These are phyloP conservation scores for Arothron firmamentum DNA, from an alignment of 2,113 vertebrate species.

Conservation along the genomic window DNA sequence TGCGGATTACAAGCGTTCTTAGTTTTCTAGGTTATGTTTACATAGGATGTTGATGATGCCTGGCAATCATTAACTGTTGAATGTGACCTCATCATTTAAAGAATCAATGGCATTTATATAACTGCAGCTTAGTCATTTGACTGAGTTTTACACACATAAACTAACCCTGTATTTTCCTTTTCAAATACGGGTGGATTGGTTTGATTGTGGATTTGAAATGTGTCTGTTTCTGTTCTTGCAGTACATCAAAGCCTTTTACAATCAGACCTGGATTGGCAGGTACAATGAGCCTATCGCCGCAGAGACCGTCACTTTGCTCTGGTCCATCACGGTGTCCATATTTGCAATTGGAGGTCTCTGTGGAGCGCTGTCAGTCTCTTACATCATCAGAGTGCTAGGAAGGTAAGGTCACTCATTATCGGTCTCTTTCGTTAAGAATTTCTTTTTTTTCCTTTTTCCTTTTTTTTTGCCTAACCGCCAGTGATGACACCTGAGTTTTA, in stretches of 20 bases:
- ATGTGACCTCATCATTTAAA: too few relatives aligned
- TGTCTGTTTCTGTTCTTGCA: slow-evolving; percentile 54
- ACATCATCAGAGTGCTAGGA: slow-evolving; percentile 81
- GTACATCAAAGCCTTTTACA: slow-evolving; percentile 90
- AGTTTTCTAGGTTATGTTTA: too few relatives aligned
- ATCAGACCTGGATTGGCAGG: slow-evolving; percentile 81
- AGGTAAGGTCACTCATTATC: slow-evolving; percentile 73
- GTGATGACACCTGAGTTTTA: not conserved
- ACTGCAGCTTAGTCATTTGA: too few relatives aligned
- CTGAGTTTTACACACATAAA: too few relatives aligned
- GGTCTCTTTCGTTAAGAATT: not conserved
- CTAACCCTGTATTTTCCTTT: too few relatives aligned
- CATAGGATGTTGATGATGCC: too few relatives aligned
- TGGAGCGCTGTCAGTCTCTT: slow-evolving; percentile 79
- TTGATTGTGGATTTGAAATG: not conserved
- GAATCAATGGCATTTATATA: too few relatives aligned
- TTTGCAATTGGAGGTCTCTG: slow-evolving; percentile 90
- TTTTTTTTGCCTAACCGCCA: too few relatives aligned
- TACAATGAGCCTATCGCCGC: slow-evolving; percentile 65
- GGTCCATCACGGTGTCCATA: slow-evolving; percentile 92
- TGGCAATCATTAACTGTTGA: too few relatives aligned
- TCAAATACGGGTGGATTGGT: not conserved
- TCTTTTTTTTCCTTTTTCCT: not conserved
- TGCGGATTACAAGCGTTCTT: too few relatives aligned
- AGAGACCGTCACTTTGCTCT: slow-evolving; percentile 79